Evolutionary conservation across 2,888 invertebrate species (phyloP).

Genomic region (Thera britannica): DNA sequence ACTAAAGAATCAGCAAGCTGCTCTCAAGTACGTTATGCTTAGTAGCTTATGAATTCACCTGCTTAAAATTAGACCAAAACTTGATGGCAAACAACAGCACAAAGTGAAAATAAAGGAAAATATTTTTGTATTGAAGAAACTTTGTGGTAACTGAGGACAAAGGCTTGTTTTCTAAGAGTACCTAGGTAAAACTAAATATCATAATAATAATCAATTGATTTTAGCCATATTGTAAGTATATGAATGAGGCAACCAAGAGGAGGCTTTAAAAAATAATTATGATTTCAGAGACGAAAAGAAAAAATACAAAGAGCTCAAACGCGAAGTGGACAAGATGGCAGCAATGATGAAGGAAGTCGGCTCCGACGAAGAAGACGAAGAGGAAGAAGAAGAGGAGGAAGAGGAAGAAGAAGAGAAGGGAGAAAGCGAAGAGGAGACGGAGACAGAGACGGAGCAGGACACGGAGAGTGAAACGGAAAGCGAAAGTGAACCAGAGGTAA

Average conservation of each 20-base stretch:
- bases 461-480: conserved; percentile 88
- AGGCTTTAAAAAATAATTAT: not conserved
- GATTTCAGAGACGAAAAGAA: conserved; percentile 89
- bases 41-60: not conserved
- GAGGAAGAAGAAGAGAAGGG: conserved; percentile 86
- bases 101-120: not conserved
- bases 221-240: too few relatives aligned
- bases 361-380: conserved; percentile 88
- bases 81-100: not conserved
- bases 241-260: too few relatives aligned
- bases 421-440: conserved; percentile 83
- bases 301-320: conserved; percentile 92
- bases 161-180: too few relatives aligned
- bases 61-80: not conserved
- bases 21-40: conserved; percentile 84
- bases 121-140: not conserved
- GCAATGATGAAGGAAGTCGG: conserved; percentile 93
- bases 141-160: not conserved
- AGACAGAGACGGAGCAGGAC: conserved; percentile 88
- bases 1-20: conserved; percentile 91
- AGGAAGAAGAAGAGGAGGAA: conserved; percentile 88
- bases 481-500: conserved; percentile 88
- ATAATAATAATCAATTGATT: too few relatives aligned
- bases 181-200: too few relatives aligned
- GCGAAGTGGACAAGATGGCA: conserved; percentile 96